Conservation (phyloP, 2,113 vertebrate species). For the Boulengeromyrus knoepffleri region DNA sequence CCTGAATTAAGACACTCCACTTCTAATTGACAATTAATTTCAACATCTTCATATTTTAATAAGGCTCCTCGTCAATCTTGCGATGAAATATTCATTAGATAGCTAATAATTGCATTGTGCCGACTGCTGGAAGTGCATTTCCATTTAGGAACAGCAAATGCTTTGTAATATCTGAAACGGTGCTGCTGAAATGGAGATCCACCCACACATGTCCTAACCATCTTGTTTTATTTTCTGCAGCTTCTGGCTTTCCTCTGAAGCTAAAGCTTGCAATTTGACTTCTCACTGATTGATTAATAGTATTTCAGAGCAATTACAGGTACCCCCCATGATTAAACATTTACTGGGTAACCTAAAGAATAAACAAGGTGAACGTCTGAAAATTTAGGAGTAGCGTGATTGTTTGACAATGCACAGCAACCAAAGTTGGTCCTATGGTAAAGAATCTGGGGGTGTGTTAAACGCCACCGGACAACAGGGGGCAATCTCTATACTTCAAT, state of each 20-base stretch:
- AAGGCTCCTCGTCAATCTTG: constrained; percentile 69
- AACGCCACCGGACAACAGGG: constrained; percentile 45
- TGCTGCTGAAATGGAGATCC: background rate
- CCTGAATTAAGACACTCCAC: constrained; percentile 71
- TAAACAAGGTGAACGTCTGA: too few species aligned
- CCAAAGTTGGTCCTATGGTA: background rate
- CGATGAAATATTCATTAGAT: constrained; percentile 75
- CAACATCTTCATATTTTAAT: constrained; percentile 78
- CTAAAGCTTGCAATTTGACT: background rate
- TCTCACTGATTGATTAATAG: background rate
- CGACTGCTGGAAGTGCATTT: constrained; percentile 19
- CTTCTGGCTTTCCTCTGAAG: background rate
- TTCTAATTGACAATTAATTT: constrained; percentile 78
- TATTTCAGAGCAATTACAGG: background rate
- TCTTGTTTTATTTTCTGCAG: background rate
- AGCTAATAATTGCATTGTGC: constrained; percentile 50
- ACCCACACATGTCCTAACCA: background rate
- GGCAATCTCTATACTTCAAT: constrained; percentile 15
- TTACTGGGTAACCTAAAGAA: background rate
- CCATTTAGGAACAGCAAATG: constrained; percentile 11
- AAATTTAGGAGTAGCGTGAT: background rate
- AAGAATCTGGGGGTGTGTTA: background rate
- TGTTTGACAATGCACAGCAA: background rate
- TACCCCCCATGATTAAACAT: background rate
- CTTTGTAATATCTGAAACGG: constrained; percentile 27